Evolutionary conservation across 37 sponge, comb jelly and placozoan species (phyloP), one percentile per base, ranked within the genome.

Genomic region (Oscarella lobularis): DNA sequence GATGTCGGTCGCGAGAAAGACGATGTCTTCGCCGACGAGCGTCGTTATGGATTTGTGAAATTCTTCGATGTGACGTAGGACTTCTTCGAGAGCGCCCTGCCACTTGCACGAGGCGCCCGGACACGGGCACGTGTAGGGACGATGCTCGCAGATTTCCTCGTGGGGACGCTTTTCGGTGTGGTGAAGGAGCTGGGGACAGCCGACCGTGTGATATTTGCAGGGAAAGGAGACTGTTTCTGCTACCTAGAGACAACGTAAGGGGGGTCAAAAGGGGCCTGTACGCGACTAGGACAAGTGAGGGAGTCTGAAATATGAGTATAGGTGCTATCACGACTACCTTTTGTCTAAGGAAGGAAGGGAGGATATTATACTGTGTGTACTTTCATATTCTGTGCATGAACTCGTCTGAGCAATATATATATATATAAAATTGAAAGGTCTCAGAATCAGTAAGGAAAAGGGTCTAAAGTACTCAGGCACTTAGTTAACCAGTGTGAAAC

Each of bases 1-100:
- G 35, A 96, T 89, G 67, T 96, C 96, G 31, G 96, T 96, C 6
- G 96, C 96, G 14, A 96, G 83, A 74, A 96, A 96, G 70, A 96
- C 96, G 40, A 96, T 96, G 72, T 96, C 96, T 40, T 96, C 96
- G 1, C 96, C 96, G 3, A 83, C 81, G 0, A 96, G 88, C 1
- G 87, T 96, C 36, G 96, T 96, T 69, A 96, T 92, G 68, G 86
- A 86, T 81, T 91, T 91, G 88, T 96, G 96, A 33, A 85, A 79
- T 1, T 70, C 74, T 1, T 80, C 55, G 30, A 96, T 82, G 73
- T 96, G 96, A 33, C 72, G 72, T 5, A 91, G 81, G 0, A 96
- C 96, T 4, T 78, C 83, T 37, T 91, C 90, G 29, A 96, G 82
- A 30, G 6, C 31, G 29, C 71, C 71, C 31, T 68, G 71, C 96